Evolutionary conservation across 2,797 vertebrate species (phyloP), one percentile per base, ranked within the genome.

Genomic region (Hephaestus fuliginosus): DNA sequence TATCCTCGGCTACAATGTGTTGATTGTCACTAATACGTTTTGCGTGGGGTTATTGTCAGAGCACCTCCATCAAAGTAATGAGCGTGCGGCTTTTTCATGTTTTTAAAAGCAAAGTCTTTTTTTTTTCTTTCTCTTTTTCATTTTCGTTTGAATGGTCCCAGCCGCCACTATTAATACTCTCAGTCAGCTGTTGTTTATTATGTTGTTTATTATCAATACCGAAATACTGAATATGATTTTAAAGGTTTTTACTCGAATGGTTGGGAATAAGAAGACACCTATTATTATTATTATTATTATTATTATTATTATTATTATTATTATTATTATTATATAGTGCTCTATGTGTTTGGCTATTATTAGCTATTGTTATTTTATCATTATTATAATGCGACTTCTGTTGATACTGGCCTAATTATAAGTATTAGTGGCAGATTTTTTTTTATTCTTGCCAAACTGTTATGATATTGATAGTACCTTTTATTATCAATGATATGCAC

Each of bases 11-110:
- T 80, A 93, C 90, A 93, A 93, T 93, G 92, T 91, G 88, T 78
- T 94, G 93, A 94, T 94, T 94, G 94, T 92, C 93, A 95, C 91
- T 94, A 94, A 95, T 95, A 66, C 86, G 83, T 87, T 89, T 74
- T 86, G 82, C 82, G 84, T 87, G 86, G 89, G 77, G 79, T 93
- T 89, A 84, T 92, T 90, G 90, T 85, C 79, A 77, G 46, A 87
- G 71, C 78, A 78, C 68, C 81, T 90, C 90, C 81, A 76, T 92
- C 88, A 92, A 71, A 86, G 92, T 84, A 55, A 84, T 14, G 53
- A 89, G 72, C 55, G 7, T 0, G 49, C 11, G 12, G 9, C 1
- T 13, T 44, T 68, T 76, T 73, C 7, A 1, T 5, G 17, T 11
- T 15, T 43, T 43, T 13, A 8, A 48, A 63, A 33, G 3, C 3